phyloP scores from a whole-genome alignment of 2,113 vertebrate genomes.

The Oriolus oriolus region DNA sequence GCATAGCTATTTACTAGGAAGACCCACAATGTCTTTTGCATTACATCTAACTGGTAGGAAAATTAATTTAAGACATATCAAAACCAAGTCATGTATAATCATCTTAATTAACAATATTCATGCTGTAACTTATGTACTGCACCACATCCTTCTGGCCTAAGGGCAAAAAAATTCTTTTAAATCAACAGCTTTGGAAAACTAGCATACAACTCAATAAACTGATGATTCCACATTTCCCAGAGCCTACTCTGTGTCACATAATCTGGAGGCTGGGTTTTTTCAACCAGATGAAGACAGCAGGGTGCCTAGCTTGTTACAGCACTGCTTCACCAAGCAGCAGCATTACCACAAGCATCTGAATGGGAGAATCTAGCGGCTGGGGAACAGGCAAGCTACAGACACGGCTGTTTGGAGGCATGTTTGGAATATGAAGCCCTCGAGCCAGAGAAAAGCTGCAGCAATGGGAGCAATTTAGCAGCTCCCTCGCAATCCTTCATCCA shows the following conservation, averaged over 20 bases:
- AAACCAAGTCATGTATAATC: neutral
- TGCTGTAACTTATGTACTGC: neutral
- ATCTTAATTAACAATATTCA: neutral
- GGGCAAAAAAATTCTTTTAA: neutral
- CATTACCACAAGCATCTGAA: neutral
- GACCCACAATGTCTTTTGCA: neutral
- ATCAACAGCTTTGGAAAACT: neutral
- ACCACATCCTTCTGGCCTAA: neutral
- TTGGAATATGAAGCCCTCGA: neutral
- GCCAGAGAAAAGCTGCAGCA: neutral
- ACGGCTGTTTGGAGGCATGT: neutral
- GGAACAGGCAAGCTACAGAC: neutral
- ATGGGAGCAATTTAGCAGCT: neutral
- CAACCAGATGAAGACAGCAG: neutral
- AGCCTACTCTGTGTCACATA: neutral
- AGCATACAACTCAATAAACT: neutral
- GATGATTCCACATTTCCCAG: neutral
- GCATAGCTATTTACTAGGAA: neutral
- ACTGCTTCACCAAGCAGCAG: neutral
- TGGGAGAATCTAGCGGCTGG: fast-evolving
- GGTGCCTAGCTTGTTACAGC: neutral
- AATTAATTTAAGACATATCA: neutral
- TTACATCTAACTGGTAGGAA: neutral
- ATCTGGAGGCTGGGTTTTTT: neutral
- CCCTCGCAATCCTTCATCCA: neutral